Evolutionary conservation across 1,140 invertebrate genomes (phyloP), one percentile per base, ranked within the genome.

Genomic region (Dendroctonus ponderosae): DNA sequence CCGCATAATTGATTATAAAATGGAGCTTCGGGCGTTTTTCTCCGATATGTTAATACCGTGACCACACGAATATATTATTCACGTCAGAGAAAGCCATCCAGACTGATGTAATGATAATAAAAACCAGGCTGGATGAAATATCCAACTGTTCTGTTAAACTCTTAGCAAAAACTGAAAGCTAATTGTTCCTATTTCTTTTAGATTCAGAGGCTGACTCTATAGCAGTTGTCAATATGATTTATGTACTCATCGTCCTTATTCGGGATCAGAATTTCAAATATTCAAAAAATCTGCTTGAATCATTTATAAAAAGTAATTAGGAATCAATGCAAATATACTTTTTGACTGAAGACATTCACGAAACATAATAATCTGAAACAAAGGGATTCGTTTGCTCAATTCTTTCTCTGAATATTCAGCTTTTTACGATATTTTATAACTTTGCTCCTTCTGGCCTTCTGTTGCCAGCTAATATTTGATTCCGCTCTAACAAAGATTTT

Each of bases 391-490:
- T 26, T 26, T 26, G 12, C 12, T 46, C 57, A n/a, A 63, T 0
- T 54, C 48, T 42, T 63, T 56, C 41, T 11, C 12, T 38, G 62
- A 57, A 58, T 67, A 67, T 67, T 67, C 65, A 67, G 37, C 48
- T 8, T 62, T 62, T 52, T 53, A 40, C 39, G 51, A 67, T 64
- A 64, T 43, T 56, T 64, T 56, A 46, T 64, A 56, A 64, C 51
- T 64, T 38, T 41, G 49, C 42, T 56, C 46, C 39, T 46, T 52
- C 37, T 61, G 42, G 15, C 65, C 65, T 39, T 56, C 65, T 67
- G 65, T 67, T 61, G 49, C 65, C 65, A 60, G 65, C 65, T 67
- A 54, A 67, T 67, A 67, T 67, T 67, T 53, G 65, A 67, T 67
- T 67, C 53, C 40, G 49, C 46, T 67, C 49, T 53, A 67, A 67